A percentile compares a stretch with the other conserved stretches of the same genome.
Evolutionary conservation across 2,888 invertebrate species (phyloP).

Genomic region (Drosophila demipolita): DNA sequence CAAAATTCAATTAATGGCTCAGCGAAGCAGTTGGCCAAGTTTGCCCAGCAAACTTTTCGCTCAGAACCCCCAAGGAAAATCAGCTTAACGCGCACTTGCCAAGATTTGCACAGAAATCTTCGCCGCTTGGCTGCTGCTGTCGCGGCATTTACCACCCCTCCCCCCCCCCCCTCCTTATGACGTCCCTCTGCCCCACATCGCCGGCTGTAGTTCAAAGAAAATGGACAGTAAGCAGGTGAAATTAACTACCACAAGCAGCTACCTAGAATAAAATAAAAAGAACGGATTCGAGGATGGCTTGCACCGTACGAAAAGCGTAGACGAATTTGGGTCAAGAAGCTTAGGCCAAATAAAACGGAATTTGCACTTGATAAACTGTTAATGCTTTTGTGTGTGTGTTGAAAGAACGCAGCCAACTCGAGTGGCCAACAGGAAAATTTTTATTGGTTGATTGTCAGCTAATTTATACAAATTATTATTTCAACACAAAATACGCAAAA

Average conservation of each 20-base stretch:
- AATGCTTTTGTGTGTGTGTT: neutral
- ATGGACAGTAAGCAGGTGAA: conserved; percentile 76
- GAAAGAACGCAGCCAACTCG: neutral
- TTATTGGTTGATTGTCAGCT: neutral
- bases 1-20: conserved; percentile 64
- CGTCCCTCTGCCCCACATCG: no score
- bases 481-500: neutral
- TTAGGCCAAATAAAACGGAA: conserved; percentile 26
- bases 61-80: conserved; percentile 51
- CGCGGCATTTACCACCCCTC: conserved; percentile 57
- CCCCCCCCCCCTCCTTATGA: neutral
- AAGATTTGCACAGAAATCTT: conserved; percentile 72
- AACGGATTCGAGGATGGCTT: conserved; percentile 15
- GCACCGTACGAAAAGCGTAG: conserved; percentile 49
- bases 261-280: neutral
- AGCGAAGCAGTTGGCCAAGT: conserved; percentile 46
- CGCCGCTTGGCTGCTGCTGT: conserved; percentile 59
- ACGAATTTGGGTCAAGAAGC: conserved; percentile 47
- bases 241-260: conserved; percentile 66
- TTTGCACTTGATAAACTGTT: conserved; percentile 34
- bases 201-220: conserved; percentile 13
- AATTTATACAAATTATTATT: neutral
- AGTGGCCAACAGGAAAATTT: conserved; percentile 5
- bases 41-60: conserved; percentile 35
- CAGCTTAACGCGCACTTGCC: conserved; percentile 62